Base-by-base conservation (phyloP, 2,888 invertebrate genomes). In the Eupithecia centaureata region DNA sequence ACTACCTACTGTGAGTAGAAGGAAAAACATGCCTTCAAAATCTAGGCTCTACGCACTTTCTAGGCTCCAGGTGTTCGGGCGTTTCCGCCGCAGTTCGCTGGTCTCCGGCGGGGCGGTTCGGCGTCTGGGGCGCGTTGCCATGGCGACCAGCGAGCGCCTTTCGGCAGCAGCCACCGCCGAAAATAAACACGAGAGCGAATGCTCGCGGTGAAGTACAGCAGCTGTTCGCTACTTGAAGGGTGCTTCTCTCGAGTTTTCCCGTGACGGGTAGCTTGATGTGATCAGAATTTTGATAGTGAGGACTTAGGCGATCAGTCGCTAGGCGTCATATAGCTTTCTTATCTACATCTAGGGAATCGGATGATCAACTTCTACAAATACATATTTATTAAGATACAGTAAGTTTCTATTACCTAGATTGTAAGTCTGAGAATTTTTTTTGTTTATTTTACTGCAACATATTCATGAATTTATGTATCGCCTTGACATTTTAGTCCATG, bases 71-170 rank as follows among this genome's bases (percentile, higher is more conserved):
- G 47, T 68, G 74, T 52, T 88, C 89, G 89, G 79, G 68, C 8
- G 67, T 72, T 74, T 75, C 74, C 54, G 54, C n/a, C 28, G 10
- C 10, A 28, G 74, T 54, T 88, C 89, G 89, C 79, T 67, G 10
- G 67, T 71, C 73, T 75, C 74, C 90, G 91, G 61, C 87, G 88
- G 57, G 57, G 75, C 75, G 47, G 66, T n/a, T 63, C 70, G 76
- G 89, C 88, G 90, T 89, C 89, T 87, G 87, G 91, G 90, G 90
- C 74, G 86, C 86, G 91, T 92, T 84, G 87, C 82, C 84, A 88
- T 89, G 85, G 82, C 82, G 75, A 92, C 91, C 80, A 81, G 82
- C 30, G 86, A 86, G 87, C 87, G 81, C 82, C 79, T 79, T 79
- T 81, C 82, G 82, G 83, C 86, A 83, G 84, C 86, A 83, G 84